phyloP scores from a whole-genome alignment of 1,140 invertebrate species.

The Battus philenor region DNA sequence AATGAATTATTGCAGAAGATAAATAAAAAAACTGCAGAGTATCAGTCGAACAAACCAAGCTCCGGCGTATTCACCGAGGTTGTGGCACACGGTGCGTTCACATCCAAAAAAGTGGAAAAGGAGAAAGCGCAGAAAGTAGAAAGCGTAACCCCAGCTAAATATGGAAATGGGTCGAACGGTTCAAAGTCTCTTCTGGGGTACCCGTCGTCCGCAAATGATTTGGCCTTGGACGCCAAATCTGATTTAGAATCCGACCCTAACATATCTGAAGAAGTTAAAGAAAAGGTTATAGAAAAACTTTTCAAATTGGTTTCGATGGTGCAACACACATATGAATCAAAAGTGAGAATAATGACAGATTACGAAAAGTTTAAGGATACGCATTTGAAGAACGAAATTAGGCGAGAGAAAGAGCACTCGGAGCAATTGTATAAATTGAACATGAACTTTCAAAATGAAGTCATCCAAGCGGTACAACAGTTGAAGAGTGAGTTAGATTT shows the following conservation, averaged over 20 bases:
- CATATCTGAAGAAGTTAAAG: conserved; percentile 60
- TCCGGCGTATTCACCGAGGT: conserved; percentile 66
- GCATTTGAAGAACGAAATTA: conserved; percentile 52
- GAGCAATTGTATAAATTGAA: conserved; percentile 67
- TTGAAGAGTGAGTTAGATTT: conserved; percentile 62
- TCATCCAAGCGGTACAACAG: conserved; percentile 58
- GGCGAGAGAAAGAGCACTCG: conserved; percentile 62
- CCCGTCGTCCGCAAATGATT: conserved; percentile 65
- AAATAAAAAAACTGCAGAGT: conserved; percentile 61
- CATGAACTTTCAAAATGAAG: conserved; percentile 69
- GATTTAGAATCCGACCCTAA: conserved; percentile 66
- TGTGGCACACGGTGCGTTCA: conserved; percentile 61
- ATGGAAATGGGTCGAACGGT: conserved; percentile 35
- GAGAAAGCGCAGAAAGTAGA: conserved; percentile 35
- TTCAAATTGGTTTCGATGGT: conserved; percentile 65
- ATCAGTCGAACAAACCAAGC: conserved; percentile 58
- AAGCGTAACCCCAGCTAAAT: conserved; percentile 24
- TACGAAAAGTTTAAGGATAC: conserved; percentile 66
- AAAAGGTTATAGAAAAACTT: conserved; percentile 65
- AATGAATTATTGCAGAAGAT: conserved; percentile 57
- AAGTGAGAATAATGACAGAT: conserved; percentile 62
- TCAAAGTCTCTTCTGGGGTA: conserved; percentile 56
- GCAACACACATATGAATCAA: conserved; percentile 64
- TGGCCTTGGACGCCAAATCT: conserved; percentile 63
- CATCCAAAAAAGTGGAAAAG: conserved; percentile 40